phyloP scores from a whole-genome alignment of 2,888 invertebrate species.

The Coleophora flavipennella region DNA sequence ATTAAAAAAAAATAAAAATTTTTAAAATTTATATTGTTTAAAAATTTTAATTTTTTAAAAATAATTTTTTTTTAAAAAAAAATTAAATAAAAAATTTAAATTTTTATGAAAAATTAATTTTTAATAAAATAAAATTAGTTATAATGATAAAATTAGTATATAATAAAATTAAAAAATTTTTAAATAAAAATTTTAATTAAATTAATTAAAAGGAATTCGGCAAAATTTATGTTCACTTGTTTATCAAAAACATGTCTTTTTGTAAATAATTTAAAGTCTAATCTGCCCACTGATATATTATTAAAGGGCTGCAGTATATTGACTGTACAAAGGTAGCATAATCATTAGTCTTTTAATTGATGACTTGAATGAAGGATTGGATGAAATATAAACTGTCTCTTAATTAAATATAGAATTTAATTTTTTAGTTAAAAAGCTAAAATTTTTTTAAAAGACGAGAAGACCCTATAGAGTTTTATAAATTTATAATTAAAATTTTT shows the following conservation, averaged over 20 bases:
- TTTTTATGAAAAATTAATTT: slow-evolving; percentile 55
- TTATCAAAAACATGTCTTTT: slow-evolving; percentile 85
- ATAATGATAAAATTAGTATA: slow-evolving; percentile 77
- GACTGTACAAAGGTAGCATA: slow-evolving; percentile 88
- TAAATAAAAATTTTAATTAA: too few relatives aligned
- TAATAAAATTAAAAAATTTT: slow-evolving; percentile 29
- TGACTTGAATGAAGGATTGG: slow-evolving; percentile 83
- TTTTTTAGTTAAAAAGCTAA: slow-evolving; percentile 76
- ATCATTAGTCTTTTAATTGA: slow-evolving; percentile 83
- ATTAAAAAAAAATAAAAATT: slow-evolving; percentile 41
- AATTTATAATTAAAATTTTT: slow-evolving; percentile 45
- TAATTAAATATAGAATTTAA: slow-evolving; percentile 49
- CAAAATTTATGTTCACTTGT: slow-evolving; percentile 78
- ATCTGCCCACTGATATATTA: slow-evolving; percentile 79
- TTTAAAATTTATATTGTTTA: slow-evolving; percentile 74
- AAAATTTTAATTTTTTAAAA: slow-evolving; percentile 64
- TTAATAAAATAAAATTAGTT: slow-evolving; percentile 47
- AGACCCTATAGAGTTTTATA: slow-evolving; percentile 84
- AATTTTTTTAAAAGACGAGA: slow-evolving; percentile 79
- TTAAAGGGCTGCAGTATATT: slow-evolving; percentile 86
- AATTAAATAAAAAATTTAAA: slow-evolving; percentile 47
- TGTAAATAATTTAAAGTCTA: slow-evolving; percentile 75
- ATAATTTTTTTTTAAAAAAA: slow-evolving; percentile 46
- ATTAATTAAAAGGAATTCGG: slow-evolving; percentile 74
- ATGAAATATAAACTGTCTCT: slow-evolving; percentile 76